phyloP scores from a whole-genome alignment of 1,140 invertebrate genomes.

The Eurosta solidaginis region DNA sequence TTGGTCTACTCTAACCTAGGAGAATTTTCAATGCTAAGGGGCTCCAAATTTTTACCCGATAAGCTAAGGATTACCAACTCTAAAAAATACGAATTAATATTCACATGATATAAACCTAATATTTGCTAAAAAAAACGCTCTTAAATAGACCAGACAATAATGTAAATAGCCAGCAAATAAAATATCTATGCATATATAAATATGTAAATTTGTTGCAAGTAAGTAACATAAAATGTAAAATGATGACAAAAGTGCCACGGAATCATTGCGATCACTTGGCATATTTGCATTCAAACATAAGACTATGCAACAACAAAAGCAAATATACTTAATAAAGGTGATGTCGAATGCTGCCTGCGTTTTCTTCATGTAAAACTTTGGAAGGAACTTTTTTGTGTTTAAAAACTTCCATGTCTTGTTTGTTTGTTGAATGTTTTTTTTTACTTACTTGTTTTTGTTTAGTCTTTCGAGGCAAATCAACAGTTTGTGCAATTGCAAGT shows the following conservation, averaged over 20 bases:
- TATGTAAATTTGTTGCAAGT: not conserved
- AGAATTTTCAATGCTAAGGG: too few species aligned
- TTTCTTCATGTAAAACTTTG: conserved; percentile 11
- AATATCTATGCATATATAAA: too few species aligned
- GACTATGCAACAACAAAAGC: not conserved
- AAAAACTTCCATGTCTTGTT: too few species aligned
- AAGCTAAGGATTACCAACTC: too few species aligned
- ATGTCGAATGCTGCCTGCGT: not conserved
- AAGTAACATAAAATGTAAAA: not conserved
- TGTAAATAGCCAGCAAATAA: not conserved
- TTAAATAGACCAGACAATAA: not conserved
- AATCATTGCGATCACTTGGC: not conserved
- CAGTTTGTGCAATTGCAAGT: not conserved
- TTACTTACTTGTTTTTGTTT: not conserved
- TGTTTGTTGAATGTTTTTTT: too few species aligned
- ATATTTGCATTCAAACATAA: not conserved
- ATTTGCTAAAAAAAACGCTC: not conserved
- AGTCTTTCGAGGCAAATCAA: not conserved
- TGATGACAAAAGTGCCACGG: not conserved
- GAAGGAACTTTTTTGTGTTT: not conserved
- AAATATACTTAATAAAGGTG: not conserved
- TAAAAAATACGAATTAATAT: too few species aligned
- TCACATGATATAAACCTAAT: too few species aligned
- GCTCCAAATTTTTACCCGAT: too few species aligned
- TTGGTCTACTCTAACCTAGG: too few species aligned